A percentile compares a stretch with the other conserved stretches of the same genome.
These are phyloP conservation scores for Heliconius hewitsoni DNA, from an alignment of 1,140 invertebrate species.

Conservation along the genomic window DNA sequence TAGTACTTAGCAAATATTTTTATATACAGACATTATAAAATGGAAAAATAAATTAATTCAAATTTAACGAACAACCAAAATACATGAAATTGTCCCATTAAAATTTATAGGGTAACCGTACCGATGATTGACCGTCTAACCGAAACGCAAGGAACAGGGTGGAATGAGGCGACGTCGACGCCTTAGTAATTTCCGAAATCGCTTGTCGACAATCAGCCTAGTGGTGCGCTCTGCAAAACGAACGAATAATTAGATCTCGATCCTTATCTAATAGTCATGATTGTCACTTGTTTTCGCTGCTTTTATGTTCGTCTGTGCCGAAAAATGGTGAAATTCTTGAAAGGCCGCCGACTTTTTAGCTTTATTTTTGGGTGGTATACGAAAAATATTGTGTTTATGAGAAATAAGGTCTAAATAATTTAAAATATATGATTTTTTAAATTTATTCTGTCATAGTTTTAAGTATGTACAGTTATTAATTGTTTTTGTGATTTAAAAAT, in stretches of 20 bases:
- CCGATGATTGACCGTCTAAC: conserved; percentile 65
- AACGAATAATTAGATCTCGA: conserved; percentile 75
- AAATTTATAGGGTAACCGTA: conserved; percentile 42
- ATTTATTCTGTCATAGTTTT: too few species aligned
- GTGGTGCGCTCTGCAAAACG: conserved; percentile 61
- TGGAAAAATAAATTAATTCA: not conserved
- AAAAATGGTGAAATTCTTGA: not conserved
- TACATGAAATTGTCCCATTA: conserved; percentile 39
- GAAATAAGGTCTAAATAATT: too few species aligned
- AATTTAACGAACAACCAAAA: not conserved
- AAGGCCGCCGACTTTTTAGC: not conserved
- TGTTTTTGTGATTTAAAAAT: too few species aligned
- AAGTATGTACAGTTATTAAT: too few species aligned
- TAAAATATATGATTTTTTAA: too few species aligned
- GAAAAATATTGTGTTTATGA: not conserved
- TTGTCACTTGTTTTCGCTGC: conserved; percentile 45
- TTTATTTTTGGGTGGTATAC: not conserved
- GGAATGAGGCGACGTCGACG: conserved; percentile 55
- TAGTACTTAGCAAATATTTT: not conserved
- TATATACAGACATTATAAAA: not conserved
- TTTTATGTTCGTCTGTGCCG: not conserved
- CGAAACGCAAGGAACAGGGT: conserved; percentile 61
- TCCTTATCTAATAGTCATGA: conserved; percentile 66
- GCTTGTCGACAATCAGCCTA: conserved; percentile 74
- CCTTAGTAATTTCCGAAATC: conserved; percentile 81